Evolutionary conservation across 23 tunicate genomes (phyloP), one percentile per base, ranked within the genome.

Genomic region (Ascidia mentula): DNA sequence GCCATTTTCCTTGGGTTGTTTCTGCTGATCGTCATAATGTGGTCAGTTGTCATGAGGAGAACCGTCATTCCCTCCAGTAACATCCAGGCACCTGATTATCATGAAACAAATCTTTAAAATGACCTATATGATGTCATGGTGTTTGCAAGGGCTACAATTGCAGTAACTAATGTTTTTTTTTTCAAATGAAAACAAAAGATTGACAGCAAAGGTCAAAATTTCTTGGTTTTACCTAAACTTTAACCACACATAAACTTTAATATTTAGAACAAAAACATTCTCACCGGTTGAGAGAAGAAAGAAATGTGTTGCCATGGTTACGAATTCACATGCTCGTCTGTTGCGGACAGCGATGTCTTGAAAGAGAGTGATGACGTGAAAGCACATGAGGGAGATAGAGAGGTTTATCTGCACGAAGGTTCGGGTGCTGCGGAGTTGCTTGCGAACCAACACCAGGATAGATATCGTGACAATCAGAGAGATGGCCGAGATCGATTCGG

Each of bases 81-180:
- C 93, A 88, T 88, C 93, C 93, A 88, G 38, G 72, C 31, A 1
- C 73, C 93, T 88, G 45, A n/a, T n/a, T n/a, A n/a, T n/a, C n/a
- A n/a, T n/a, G n/a, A n/a, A n/a, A n/a, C n/a, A n/a, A n/a, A n/a
- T n/a, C n/a, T n/a, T n/a, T n/a, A n/a, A n/a, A n/a, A n/a, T n/a
- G n/a, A n/a, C n/a, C n/a, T n/a, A n/a, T n/a, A n/a, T n/a, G n/a
- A n/a, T n/a, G n/a, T n/a, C n/a, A n/a, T n/a, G n/a, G n/a, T n/a
- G n/a, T n/a, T n/a, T n/a, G n/a, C n/a, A n/a, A n/a, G n/a, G n/a
- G n/a, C n/a, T n/a, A n/a, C n/a, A n/a, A n/a, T n/a, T n/a, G n/a
- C n/a, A n/a, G n/a, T n/a, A n/a, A n/a, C n/a, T n/a, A n/a, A n/a
- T n/a, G n/a, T n/a, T n/a, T n/a, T n/a, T n/a, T n/a, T n/a, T n/a